These are phyloP conservation scores for Proisotoma minuta DNA, from an alignment of 2,888 invertebrate genomes.

Conservation along the genomic window DNA sequence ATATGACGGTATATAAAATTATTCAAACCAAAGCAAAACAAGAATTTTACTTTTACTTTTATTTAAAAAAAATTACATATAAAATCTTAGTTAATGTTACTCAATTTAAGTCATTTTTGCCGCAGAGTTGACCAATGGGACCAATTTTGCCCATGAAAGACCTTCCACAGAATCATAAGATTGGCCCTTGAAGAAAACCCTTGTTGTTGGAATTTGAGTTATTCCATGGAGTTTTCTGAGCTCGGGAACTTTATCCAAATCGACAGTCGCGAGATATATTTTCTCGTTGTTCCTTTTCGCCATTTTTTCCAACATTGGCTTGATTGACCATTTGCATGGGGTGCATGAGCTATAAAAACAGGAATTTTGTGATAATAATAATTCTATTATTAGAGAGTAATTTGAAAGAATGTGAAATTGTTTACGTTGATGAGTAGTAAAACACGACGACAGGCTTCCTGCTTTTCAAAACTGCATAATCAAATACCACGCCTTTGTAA, in stretches of 20 bases:
- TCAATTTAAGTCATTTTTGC: conserved; percentile 20
- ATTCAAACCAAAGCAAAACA: no score
- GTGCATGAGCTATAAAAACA: conserved; percentile 18
- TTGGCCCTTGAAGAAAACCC: conserved; percentile 29
- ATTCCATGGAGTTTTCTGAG: conserved; percentile 25
- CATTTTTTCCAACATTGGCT: conserved; percentile 36
- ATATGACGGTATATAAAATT: no score
- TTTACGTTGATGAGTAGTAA: conserved; percentile 33
- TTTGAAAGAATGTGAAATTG: not conserved
- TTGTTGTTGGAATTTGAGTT: conserved; percentile 19
- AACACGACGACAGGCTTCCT: conserved; percentile 33
- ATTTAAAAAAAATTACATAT: no score
- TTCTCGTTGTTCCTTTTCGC: conserved; percentile 17
- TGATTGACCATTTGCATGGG: conserved; percentile 27
- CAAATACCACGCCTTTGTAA: conserved; percentile 26
- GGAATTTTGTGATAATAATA: not conserved
- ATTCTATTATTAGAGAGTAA: not conserved
- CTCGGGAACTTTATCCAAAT: conserved; percentile 32
- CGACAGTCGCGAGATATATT: conserved; percentile 23
- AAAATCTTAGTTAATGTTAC: no score
- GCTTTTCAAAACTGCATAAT: conserved; percentile 28
- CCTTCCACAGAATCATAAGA: conserved; percentile 27
- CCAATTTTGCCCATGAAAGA: conserved; percentile 27
- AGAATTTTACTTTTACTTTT: no score
- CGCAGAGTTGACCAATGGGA: conserved; percentile 26